A percentile compares a stretch with the other conserved stretches of the same genome.
These are phyloP conservation scores for Pemphigus obesinymphae DNA, from an alignment of 1,140 invertebrate species.

Conservation along the genomic window DNA sequence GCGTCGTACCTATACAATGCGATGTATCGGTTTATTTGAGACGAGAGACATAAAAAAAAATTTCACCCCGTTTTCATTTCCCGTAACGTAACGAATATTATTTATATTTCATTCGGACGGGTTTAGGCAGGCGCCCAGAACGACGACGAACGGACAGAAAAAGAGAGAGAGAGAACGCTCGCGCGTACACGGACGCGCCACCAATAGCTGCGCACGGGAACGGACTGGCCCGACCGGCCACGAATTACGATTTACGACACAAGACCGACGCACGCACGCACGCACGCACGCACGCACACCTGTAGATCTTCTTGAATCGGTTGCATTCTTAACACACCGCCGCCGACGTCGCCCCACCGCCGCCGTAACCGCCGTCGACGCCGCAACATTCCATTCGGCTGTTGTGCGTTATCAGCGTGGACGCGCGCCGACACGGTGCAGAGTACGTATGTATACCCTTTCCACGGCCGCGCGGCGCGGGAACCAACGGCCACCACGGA, in stretches of 20 bases:
- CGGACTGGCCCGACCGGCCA: slow-evolving; percentile 28
- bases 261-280: neutral
- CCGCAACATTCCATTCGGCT: neutral
- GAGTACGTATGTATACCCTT: no score
- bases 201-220: neutral
- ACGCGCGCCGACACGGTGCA: neutral
- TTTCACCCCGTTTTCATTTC: no score
- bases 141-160: no score
- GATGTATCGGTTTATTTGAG: no score
- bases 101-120: no score
- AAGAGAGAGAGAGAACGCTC: neutral
- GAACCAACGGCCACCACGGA: neutral
- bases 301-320: slow-evolving; percentile 36
- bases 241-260: slow-evolving; percentile 29
- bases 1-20: no score
- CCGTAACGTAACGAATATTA: no score
- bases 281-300: slow-evolving; percentile 20
- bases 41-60: no score
- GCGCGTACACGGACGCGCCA: neutral
- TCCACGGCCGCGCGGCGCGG: neutral
- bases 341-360: neutral
- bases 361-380: neutral
- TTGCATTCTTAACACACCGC: slow-evolving; percentile 32
- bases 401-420: slow-evolving; percentile 17
- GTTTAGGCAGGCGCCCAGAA: no score